phyloP scores from a whole-genome alignment of 1,140 invertebrate species.

The Paralvinella palmiformis region DNA sequence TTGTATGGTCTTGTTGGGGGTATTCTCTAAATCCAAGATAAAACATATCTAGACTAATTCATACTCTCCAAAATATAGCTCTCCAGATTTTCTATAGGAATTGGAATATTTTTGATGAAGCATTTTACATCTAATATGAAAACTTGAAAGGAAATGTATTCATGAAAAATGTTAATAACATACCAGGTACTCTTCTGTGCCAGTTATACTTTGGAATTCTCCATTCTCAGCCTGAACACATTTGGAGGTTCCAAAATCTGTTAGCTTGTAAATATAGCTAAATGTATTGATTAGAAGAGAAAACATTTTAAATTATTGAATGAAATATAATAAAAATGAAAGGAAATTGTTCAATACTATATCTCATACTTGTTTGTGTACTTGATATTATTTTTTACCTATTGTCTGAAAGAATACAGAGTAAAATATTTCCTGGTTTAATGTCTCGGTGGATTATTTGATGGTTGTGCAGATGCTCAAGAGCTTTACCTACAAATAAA shows the following conservation, averaged over 20 bases:
- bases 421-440: constrained; percentile 98
- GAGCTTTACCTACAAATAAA: constrained; percentile 80
- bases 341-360: too few species aligned
- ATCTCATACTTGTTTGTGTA: too few species aligned
- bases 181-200: constrained; percentile 88
- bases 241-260: constrained; percentile 95
- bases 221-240: constrained; percentile 75
- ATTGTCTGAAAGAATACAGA: constrained; percentile 88
- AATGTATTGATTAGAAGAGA: not conserved
- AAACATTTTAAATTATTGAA: not conserved
- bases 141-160: too few species aligned
- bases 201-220: constrained; percentile 91
- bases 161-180: too few species aligned
- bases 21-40: too few species aligned
- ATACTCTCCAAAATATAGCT: too few species aligned
- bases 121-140: too few species aligned
- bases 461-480: constrained; percentile 84
- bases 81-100: too few species aligned
- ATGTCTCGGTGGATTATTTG: constrained; percentile 88
- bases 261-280: constrained; percentile 72
- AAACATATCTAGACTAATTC: too few species aligned
- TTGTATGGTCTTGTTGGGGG: too few species aligned
- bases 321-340: not conserved
- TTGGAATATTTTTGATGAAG: too few species aligned
- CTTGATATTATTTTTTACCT: constrained; percentile 37